These are phyloP conservation scores for Drusus annulatus DNA, from an alignment of 1,140 invertebrate species.

Conservation along the genomic window DNA sequence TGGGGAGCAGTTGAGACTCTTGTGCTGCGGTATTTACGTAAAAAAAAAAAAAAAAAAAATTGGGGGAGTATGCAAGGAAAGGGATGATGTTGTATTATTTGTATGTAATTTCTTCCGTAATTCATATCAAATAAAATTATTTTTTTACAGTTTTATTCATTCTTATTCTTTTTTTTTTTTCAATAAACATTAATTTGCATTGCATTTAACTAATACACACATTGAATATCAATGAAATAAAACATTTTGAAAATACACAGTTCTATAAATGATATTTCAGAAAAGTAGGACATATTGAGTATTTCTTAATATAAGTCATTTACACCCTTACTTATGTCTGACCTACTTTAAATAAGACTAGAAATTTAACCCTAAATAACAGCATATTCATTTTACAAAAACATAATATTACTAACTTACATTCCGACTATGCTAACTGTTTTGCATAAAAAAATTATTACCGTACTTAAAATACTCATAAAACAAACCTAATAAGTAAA, in stretches of 20 bases:
- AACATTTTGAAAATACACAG: background rate
- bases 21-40: no score
- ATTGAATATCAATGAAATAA: slow-evolving; percentile 56
- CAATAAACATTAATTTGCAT: slow-evolving; percentile 11
- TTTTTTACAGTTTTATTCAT: no score
- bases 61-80: no score
- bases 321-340: slow-evolving; percentile 5
- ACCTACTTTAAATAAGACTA: background rate
- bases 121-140: no score
- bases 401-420: background rate
- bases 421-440: background rate
- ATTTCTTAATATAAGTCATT: slow-evolving; percentile 16
- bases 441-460: no score
- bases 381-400: background rate
- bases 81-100: no score
- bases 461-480: no score
- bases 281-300: background rate
- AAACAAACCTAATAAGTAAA: no score
- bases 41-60: no score
- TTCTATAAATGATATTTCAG: background rate
- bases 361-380: background rate
- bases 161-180: no score
- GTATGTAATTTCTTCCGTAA: no score
- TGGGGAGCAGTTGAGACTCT: no score
- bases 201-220: slow-evolving; percentile 50